Percentiles rank a stretch among this genome's conserved stretches.
phyloP scores from a whole-genome alignment of 1,140 invertebrate species.

The Cydia fagiglandana region DNA sequence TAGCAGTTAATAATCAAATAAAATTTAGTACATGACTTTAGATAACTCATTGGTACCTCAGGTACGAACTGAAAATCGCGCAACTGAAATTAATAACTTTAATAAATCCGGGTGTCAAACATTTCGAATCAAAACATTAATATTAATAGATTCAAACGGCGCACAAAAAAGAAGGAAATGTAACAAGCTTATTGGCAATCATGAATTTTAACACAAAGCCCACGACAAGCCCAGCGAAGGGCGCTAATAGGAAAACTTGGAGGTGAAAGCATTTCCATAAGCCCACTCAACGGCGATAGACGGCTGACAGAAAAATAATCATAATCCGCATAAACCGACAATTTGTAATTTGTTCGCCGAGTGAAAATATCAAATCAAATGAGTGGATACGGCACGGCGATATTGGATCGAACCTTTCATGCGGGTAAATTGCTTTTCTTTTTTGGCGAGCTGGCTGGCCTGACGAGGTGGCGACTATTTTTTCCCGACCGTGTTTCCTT shows the following conservation, averaged over 20 bases:
- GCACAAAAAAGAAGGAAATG: slow-evolving; percentile 45
- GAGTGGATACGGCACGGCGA: slow-evolving; percentile 69
- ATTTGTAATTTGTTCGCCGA: slow-evolving; percentile 76
- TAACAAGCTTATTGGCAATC: slow-evolving; percentile 63
- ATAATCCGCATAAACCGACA: slow-evolving; percentile 62
- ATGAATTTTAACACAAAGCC: slow-evolving; percentile 62
- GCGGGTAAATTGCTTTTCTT: slow-evolving; percentile 77
- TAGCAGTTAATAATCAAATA: too few species aligned
- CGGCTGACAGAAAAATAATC: slow-evolving; percentile 77
- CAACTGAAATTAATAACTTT: neutral
- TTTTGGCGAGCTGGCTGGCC: slow-evolving; percentile 64
- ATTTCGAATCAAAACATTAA: slow-evolving; percentile 33
- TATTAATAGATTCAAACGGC: slow-evolving; percentile 32
- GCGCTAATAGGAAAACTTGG: slow-evolving; percentile 73
- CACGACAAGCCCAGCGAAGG: slow-evolving; percentile 52
- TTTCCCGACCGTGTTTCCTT: slow-evolving; percentile 71
- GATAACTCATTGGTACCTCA: too few species aligned
- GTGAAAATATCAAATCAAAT: slow-evolving; percentile 77
- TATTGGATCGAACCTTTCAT: slow-evolving; percentile 76
- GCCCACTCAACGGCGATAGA: slow-evolving; percentile 53
- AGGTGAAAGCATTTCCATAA: slow-evolving; percentile 70
- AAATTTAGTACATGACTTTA: too few species aligned
- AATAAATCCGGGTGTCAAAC: slow-evolving; percentile 3
- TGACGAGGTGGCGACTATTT: slow-evolving; percentile 69
- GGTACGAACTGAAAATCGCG: too few species aligned